Conservation (phyloP, 2,113 vertebrate genomes). For the Sakesphorus luctuosus region DNA sequence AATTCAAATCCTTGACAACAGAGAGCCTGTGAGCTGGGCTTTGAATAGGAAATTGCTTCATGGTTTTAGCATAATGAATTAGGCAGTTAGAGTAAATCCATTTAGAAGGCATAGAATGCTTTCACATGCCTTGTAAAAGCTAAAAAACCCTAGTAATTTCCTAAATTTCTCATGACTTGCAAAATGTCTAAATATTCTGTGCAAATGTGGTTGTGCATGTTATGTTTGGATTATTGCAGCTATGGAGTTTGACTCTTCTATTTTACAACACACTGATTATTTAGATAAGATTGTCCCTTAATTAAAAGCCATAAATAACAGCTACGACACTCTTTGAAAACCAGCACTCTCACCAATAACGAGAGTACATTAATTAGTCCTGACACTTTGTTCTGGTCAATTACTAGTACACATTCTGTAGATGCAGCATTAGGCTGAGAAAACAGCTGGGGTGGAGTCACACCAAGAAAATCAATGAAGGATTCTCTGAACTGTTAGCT, state of each 20-base stretch:
- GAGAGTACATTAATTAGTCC: conserved; percentile 53
- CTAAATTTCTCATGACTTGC: conserved; percentile 73
- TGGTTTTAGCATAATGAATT: conserved; percentile 89
- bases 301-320: conserved; percentile 63
- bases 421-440: conserved; percentile 5
- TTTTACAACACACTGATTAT: conserved; percentile 54
- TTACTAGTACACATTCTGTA: conserved; percentile 51
- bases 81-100: conserved; percentile 82
- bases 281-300: conserved; percentile 56
- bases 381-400: conserved; percentile 54
- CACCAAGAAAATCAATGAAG: conserved; percentile 4
- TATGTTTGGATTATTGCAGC: background rate
- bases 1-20: conserved; percentile 89
- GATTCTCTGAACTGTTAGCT: background rate
- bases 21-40: conserved; percentile 81
- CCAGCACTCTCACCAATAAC: background rate
- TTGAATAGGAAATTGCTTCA: conserved; percentile 88
- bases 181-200: conserved; percentile 29
- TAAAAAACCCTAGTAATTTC: conserved; percentile 62
- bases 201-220: conserved; percentile 35
- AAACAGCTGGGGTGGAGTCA: conserved; percentile 41
- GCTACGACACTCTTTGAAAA: conserved; percentile 28
- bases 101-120: conserved; percentile 79
- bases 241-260: background rate
- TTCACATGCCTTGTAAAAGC: conserved; percentile 73